phyloP scores from a whole-genome alignment of 2,113 vertebrate genomes.

The Heterotis niloticus region DNA sequence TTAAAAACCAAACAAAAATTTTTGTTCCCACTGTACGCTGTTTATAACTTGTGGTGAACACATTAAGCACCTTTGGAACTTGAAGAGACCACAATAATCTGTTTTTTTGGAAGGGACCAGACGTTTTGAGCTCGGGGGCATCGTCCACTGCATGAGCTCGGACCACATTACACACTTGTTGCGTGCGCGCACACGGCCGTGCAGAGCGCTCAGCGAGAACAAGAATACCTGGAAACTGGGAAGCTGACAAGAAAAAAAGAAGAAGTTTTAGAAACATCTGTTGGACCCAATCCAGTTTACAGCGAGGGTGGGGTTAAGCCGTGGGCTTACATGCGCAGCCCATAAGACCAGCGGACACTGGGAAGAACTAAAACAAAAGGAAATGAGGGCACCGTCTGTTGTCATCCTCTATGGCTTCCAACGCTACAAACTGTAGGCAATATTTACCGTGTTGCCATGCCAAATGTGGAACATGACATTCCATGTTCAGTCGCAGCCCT shows the following conservation, averaged over 20 bases:
- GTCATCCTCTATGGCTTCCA: background rate
- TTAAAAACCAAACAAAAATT: background rate
- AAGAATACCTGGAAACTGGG: background rate
- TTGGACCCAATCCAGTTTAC: background rate
- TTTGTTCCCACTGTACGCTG: background rate
- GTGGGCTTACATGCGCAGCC: background rate
- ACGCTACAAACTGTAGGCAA: constrained; percentile 8
- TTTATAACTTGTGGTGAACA: background rate
- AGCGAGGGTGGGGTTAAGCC: background rate
- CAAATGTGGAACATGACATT: constrained; percentile 3
- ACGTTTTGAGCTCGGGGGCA: constrained; percentile 8
- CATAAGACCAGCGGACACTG: background rate
- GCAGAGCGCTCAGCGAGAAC: background rate
- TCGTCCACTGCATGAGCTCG: background rate
- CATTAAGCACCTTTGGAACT: background rate
- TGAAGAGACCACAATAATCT: background rate
- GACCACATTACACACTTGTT: background rate
- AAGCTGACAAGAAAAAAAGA: background rate
- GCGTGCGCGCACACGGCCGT: background rate
- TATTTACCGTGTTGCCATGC: constrained; percentile 36
- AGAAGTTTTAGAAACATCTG: constrained; percentile 12
- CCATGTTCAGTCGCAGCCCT: background rate
- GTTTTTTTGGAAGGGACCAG: constrained; percentile 1
- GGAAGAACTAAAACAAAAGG: constrained; percentile 1
- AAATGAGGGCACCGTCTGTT: background rate